These are phyloP conservation scores for Marcusenius ussheri DNA, from an alignment of 2,113 vertebrate species.

Conservation along the genomic window DNA sequence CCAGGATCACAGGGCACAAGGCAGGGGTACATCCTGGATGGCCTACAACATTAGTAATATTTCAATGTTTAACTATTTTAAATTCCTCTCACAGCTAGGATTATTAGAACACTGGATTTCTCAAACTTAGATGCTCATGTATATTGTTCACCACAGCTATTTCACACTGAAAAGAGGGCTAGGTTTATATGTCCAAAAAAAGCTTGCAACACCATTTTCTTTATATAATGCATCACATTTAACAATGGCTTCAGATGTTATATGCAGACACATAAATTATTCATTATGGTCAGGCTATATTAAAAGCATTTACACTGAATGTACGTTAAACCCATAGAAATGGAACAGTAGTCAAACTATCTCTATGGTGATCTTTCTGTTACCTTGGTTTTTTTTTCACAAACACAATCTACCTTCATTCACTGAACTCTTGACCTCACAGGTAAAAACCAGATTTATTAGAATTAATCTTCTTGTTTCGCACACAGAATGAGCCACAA, in stretches of 20 bases:
- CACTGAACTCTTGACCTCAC: not conserved
- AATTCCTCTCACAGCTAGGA: not conserved
- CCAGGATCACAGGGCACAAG: not conserved
- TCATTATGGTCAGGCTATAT: not conserved
- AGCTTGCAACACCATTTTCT: not conserved
- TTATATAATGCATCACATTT: constrained; percentile 2
- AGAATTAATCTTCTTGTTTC: not conserved
- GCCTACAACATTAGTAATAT: not conserved
- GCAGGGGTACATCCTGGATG: not conserved
- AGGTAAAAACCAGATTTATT: not conserved
- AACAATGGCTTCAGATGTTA: not conserved
- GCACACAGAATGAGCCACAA: not conserved
- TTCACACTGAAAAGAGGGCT: not conserved
- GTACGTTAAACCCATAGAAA: not conserved
- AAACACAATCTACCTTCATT: not conserved
- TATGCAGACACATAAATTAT: not conserved
- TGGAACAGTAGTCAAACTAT: not conserved
- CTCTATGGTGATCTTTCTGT: not conserved
- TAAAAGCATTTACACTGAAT: not conserved
- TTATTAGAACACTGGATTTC: not conserved
- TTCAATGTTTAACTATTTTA: not conserved
- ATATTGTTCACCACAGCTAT: not conserved
- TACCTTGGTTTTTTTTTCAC: not conserved
- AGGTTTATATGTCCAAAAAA: not conserved
- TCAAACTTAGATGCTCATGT: not conserved